A percentile compares a stretch with the other conserved stretches of the same genome.
These are phyloP conservation scores for Poeciliopsis occidentalis DNA, from an alignment of 2,113 vertebrate species.

Conservation along the genomic window DNA sequence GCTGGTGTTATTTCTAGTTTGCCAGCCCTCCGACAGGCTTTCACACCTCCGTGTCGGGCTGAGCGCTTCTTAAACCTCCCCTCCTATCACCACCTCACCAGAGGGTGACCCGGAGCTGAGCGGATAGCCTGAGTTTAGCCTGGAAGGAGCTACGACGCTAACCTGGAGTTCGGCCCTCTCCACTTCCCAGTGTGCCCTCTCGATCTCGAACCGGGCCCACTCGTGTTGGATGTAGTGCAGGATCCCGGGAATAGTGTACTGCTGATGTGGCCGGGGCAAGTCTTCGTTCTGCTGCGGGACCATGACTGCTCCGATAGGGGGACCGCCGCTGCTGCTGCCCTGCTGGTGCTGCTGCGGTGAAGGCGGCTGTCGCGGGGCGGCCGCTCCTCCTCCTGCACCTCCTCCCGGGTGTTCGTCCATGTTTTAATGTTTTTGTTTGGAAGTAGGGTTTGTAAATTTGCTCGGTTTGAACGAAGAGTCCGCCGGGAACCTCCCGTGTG, in stretches of 20 bases:
- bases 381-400: conserved; percentile 84
- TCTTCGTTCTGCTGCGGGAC: conserved; percentile 79
- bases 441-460: not conserved
- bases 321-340: conserved; percentile 65
- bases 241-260: conserved; percentile 97
- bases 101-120: conserved; percentile 1
- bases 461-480: not conserved
- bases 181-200: conserved; percentile 96
- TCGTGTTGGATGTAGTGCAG: conserved; percentile 99
- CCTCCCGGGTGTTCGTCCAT: conserved; percentile 94
- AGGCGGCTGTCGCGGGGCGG: conserved; percentile 69
- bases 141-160: conserved; percentile 64
- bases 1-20: too few relatives aligned
- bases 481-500: conserved; percentile 18
- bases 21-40: too few relatives aligned
- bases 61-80: not conserved
- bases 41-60: too few relatives aligned
- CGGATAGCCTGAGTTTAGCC: conserved; percentile 73
- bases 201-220: conserved; percentile 99
- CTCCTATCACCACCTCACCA: not conserved
- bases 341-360: conserved; percentile 65
- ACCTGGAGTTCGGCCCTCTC: conserved; percentile 97
- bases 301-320: conserved; percentile 67
- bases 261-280: conserved; percentile 89
- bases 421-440: conserved; percentile 59